phyloP scores from a whole-genome alignment of 2,797 vertebrate species.

The Brotula barbata region DNA sequence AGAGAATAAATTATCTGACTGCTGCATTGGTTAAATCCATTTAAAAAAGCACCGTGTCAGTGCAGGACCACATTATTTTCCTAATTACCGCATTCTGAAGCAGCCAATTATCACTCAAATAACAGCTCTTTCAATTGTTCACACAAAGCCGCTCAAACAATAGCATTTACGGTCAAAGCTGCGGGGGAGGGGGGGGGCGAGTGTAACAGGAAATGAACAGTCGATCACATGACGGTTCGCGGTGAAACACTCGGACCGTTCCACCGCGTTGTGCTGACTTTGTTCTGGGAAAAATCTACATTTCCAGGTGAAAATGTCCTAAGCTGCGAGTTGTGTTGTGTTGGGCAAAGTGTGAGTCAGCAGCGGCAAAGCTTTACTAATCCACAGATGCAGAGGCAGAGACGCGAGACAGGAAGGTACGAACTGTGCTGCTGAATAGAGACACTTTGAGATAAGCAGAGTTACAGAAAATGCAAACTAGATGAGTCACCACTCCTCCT shows the following conservation, averaged over 20 bases:
- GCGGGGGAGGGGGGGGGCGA: too few relatives aligned
- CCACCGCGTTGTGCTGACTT: constrained; percentile 20
- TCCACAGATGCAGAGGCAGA: constrained; percentile 45
- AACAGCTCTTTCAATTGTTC: constrained; percentile 23
- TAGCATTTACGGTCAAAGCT: constrained; percentile 21
- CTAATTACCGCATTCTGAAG: constrained; percentile 39
- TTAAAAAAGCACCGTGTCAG: constrained; percentile 27
- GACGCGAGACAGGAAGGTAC: constrained; percentile 52
- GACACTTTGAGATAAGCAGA: constrained; percentile 73
- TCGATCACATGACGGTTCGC: too few relatives aligned
- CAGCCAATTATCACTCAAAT: constrained; percentile 28
- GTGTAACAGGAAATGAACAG: too few relatives aligned
- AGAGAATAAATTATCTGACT: constrained; percentile 39
- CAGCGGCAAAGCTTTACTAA: constrained; percentile 56
- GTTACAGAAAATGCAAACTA: constrained; percentile 71
- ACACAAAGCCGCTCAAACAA: constrained; percentile 31
- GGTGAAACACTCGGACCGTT: background rate
- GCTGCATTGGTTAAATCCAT: constrained; percentile 39
- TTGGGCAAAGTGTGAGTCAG: constrained; percentile 51
- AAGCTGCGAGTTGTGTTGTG: constrained; percentile 30
- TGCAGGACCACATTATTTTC: constrained; percentile 36
- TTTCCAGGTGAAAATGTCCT: constrained; percentile 36
- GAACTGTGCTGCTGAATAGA: constrained; percentile 64
- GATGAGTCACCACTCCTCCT: constrained; percentile 76
- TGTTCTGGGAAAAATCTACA: constrained; percentile 14